Evolutionary conservation across 1,140 invertebrate species (phyloP).

Genomic region (Plodia interpunctella): DNA sequence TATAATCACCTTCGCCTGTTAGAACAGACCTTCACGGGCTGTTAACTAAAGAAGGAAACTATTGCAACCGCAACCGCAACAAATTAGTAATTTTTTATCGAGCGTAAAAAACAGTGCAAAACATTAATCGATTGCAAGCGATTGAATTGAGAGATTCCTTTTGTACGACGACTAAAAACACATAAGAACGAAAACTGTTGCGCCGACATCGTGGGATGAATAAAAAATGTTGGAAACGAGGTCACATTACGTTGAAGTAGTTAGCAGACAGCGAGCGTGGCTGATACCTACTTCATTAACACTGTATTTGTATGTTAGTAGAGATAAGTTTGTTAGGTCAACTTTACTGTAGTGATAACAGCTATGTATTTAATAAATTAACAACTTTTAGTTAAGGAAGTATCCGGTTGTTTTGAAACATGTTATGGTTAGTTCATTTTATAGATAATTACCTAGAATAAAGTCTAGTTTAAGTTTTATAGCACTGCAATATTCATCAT

Average conservation of each 20-base stretch:
- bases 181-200: constrained; percentile 19
- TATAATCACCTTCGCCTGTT: constrained; percentile 1
- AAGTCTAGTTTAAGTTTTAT: too few species aligned
- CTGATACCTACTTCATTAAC: constrained; percentile 16
- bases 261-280: background rate
- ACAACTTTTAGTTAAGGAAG: too few species aligned
- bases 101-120: constrained; percentile 28
- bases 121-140: constrained; percentile 28
- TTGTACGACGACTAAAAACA: constrained; percentile 18
- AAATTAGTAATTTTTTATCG: constrained; percentile 23
- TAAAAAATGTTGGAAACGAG: constrained; percentile 28
- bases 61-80: constrained; percentile 25
- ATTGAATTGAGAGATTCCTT: constrained; percentile 22
- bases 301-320: background rate
- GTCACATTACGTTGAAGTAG: constrained; percentile 19
- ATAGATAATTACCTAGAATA: too few species aligned
- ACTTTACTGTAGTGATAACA: too few species aligned
- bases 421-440: too few species aligned
- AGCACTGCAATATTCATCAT: too few species aligned
- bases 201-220: constrained; percentile 19
- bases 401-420: too few species aligned
- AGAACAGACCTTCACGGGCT: constrained; percentile 25
- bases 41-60: constrained; percentile 21
- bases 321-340: background rate
- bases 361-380: too few species aligned